Base-by-base conservation (phyloP, 2,888 invertebrate species). In the Ellobium chinense region DNA sequence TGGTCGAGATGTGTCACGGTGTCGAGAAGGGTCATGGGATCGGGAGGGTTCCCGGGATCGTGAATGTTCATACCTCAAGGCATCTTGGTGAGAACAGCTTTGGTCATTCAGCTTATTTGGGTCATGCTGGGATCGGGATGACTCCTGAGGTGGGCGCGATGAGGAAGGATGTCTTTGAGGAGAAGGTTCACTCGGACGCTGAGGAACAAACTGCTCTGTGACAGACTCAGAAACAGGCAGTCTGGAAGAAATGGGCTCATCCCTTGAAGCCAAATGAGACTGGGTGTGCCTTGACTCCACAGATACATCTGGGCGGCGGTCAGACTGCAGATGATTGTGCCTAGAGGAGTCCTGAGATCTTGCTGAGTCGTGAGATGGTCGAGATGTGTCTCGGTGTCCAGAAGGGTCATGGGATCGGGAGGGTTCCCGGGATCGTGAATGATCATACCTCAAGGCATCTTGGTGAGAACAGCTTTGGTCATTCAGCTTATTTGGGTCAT, bases 111-210 rank as follows among this genome's bases (percentile, higher is more conserved):
- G n/a, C n/a, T n/a, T n/a, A n/a, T n/a, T n/a, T n/a, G n/a, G n/a
- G n/a, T n/a, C n/a, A 21, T 29, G 54, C 21, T 69, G 68, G 1
- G 65, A 34, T 54, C 69, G 29, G 21, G 12, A 18, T 1, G 29
- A 56, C 21, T 70, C 69, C 31, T 63, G 63, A 31, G 27, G 21
- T 29, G 74, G 37, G 5, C 63, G 63, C 29, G 63, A 14, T 60
- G 31, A 21, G 37, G 63, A 24, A n/a, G 34, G 54, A 27, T 76
- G 76, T 54, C 66, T 27, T 36, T 69, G 58, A 21, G 56, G 65
- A 5, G 77, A 58, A 4, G 58, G 24, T 29, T 68, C 68, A 36
- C 34, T 54, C 12, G 37, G 58, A 21, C 24, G 34, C 12, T 63
- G 66, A 14, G 66, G 24, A 5, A 24, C 4, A 12, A n/a, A n/a